These are phyloP conservation scores for Darevskia nairensis DNA, from an alignment of 2,797 vertebrate genomes.

Conservation along the genomic window DNA sequence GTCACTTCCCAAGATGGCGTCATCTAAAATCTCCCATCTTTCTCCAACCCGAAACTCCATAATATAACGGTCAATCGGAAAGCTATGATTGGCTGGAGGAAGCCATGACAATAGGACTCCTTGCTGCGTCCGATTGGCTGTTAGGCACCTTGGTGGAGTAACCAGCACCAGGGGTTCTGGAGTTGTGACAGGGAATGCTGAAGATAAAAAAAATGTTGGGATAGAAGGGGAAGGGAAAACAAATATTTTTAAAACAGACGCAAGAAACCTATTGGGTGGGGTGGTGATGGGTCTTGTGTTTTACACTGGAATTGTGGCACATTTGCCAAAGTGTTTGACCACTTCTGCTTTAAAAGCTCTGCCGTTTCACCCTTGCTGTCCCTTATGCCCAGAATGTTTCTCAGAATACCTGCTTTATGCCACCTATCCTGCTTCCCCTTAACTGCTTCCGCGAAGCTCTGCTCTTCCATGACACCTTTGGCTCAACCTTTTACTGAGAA, in stretches of 20 bases:
- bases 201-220: constrained; percentile 15
- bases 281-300: no score
- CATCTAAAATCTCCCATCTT: constrained; percentile 95
- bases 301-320: neutral
- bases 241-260: neutral
- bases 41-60: constrained; percentile 97
- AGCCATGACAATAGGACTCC: constrained; percentile 98
- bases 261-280: neutral
- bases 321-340: neutral
- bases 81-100: constrained; percentile 96
- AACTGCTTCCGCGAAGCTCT: neutral
- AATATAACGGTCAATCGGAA: constrained; percentile 94
- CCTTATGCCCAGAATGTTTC: neutral
- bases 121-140: constrained; percentile 99
- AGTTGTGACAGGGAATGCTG: constrained; percentile 97
- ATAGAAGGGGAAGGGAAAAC: neutral
- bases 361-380: neutral
- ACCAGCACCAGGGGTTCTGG: constrained; percentile 99
- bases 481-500: neutral
- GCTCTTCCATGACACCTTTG: neutral
- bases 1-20: constrained; percentile 90
- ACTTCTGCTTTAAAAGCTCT: neutral
- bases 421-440: neutral
- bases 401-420: neutral
- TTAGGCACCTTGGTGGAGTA: constrained; percentile 99